Evolutionary conservation across 2,113 vertebrate species (phyloP).

Genomic region (Thymallus thymallus): DNA sequence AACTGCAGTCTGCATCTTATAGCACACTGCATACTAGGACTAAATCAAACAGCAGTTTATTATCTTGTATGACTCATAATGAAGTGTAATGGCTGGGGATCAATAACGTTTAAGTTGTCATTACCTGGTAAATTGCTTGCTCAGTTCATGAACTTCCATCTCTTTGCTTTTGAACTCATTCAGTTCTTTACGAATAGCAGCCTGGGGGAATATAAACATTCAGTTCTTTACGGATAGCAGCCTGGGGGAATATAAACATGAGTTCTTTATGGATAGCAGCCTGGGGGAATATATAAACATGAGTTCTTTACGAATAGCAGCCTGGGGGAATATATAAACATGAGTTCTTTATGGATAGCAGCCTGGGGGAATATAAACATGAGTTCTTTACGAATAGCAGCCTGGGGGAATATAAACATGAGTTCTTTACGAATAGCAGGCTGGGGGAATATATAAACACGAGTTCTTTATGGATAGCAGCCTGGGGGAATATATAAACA

Average conservation of each 20-base stretch:
- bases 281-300: no score
- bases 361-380: no score
- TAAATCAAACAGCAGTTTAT: not conserved
- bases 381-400: slow-evolving; percentile 98
- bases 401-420: slow-evolving; percentile 67
- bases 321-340: slow-evolving; percentile 70
- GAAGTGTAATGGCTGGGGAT: not conserved
- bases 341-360: no score
- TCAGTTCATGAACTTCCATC: slow-evolving; percentile 98
- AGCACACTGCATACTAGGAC: not conserved
- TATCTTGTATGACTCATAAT: not conserved
- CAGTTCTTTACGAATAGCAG: slow-evolving; percentile 97
- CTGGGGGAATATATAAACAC: no score
- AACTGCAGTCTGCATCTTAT: not conserved
- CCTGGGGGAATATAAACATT: slow-evolving; percentile 67
- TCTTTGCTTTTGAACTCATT: slow-evolving; percentile 99
- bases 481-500: no score
- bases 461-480: no score
- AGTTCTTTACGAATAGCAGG: no score
- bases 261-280: no score
- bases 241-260: no score
- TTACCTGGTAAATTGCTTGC: slow-evolving; percentile 96
- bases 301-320: slow-evolving; percentile 98
- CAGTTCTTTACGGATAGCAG: no score
- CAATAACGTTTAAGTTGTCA: slow-evolving; percentile 75